Conservation (phyloP, 2,797 vertebrate species). For the Megalops cyprinoides region DNA sequence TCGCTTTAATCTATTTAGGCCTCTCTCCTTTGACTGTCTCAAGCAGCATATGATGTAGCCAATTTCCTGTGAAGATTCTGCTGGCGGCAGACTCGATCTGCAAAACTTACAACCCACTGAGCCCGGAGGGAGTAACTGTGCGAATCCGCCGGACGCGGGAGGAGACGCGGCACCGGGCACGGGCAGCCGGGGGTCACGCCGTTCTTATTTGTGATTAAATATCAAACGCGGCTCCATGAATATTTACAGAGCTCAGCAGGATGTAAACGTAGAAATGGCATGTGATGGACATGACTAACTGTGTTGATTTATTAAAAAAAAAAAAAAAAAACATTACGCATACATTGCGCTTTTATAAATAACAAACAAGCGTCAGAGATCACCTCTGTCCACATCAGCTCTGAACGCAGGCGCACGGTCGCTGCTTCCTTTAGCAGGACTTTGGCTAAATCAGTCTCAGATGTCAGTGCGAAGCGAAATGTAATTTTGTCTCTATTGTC, state of each 20-base stretch:
- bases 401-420: too few relatives aligned
- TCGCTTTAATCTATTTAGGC: not conserved
- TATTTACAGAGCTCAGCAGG: not conserved
- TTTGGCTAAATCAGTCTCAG: too few relatives aligned
- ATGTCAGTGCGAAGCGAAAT: too few relatives aligned
- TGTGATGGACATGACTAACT: not conserved
- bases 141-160: not conserved
- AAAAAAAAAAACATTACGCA: too few relatives aligned
- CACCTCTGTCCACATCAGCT: too few relatives aligned
- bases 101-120: too few relatives aligned
- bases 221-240: not conserved
- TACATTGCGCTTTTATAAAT: too few relatives aligned
- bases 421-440: too few relatives aligned
- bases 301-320: too few relatives aligned
- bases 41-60: not conserved
- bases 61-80: not conserved
- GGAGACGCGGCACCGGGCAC: not conserved
- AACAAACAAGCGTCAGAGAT: too few relatives aligned
- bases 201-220: not conserved
- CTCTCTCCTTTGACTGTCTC: not conserved
- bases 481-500: too few relatives aligned
- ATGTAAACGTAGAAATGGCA: not conserved
- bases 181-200: not conserved
- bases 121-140: not conserved
- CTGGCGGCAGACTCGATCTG: too few relatives aligned